Base-by-base conservation (phyloP, 2,888 invertebrate genomes). In the Mesochorus sp. region DNA sequence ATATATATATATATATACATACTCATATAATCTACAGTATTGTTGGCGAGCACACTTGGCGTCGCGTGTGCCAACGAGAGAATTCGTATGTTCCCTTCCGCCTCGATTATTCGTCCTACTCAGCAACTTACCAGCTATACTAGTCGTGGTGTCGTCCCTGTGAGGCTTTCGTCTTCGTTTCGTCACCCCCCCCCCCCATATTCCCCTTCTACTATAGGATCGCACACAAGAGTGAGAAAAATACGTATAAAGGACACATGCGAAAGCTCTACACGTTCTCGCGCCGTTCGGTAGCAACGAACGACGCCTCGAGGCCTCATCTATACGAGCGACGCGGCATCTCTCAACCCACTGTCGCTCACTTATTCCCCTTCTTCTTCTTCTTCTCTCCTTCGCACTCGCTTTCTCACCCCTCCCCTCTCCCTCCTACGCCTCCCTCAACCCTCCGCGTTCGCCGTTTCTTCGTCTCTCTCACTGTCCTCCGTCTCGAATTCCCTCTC, bases 21-120 rank as follows among this genome's bases (percentile, higher is more conserved):
- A 17, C 26, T 44, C 34, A 37, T 47, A 37, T 53, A 39, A 67
- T 72, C 61, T 19, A 64, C 17, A 49, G 62, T 49, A 39, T 67
- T 51, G 73, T 73, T 84, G 87, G 86, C 83, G 86, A 86, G 86
- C 84, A 84, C 87, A 84, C 85, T 88, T 88, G 84, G 85, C 85
- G 87, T 86, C 87, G 88, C 88, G 89, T 89, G 89, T 88, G 89
- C 89, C 89, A 87, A 87, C 88, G 86, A 85, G n/a, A n/a, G 85
- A 82, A 82, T 80, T 80, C 79, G 76, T 67, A 77, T 74, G 61
- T 74, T 44, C 61, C 17, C 75, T 39, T 37, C 34, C 55, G 37
- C 51, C 51, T 34, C 76, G 66, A 53, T n/a, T 76, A 55, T 64
- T 76, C 73, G 64, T 59, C 62, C 49, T 51, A 68, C 67, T 72